Evolutionary conservation across 2,797 vertebrate species (phyloP).

Genomic region (Crax fasciolata): DNA sequence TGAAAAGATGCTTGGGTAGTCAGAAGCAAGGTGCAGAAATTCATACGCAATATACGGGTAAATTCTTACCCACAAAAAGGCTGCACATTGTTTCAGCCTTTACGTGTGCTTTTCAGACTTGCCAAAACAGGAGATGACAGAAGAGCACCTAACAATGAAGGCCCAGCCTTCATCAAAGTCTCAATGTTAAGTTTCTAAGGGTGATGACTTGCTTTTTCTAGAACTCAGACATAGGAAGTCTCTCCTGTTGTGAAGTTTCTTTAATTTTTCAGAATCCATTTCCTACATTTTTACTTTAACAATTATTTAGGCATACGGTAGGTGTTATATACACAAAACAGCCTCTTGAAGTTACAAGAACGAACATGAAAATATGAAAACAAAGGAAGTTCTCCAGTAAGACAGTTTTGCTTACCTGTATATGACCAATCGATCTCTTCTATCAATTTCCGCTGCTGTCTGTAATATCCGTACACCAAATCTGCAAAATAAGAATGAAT

Average conservation of each 20-base stretch:
- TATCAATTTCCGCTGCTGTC: constrained; percentile 92
- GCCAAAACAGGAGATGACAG: not conserved
- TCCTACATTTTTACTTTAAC: not conserved
- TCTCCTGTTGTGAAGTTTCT: not conserved
- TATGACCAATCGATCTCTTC: constrained; percentile 98
- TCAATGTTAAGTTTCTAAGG: not conserved
- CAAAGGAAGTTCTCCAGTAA: not conserved
- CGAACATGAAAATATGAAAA: not conserved
- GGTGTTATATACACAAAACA: not conserved
- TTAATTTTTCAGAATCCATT: not conserved
- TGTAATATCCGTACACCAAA: constrained; percentile 88
- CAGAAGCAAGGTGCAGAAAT: not conserved
- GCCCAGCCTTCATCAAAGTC: not conserved
- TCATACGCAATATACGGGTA: not conserved
- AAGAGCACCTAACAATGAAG: not conserved
- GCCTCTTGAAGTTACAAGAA: not conserved
- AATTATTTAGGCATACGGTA: not conserved
- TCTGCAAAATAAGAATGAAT: constrained; percentile 80
- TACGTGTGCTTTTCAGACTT: not conserved
- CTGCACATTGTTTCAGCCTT: not conserved
- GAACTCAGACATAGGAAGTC: not conserved
- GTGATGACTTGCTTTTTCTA: not conserved
- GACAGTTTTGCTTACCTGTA: constrained; percentile 84
- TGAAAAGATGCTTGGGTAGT: not conserved
- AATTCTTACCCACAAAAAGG: not conserved